Conservation (phyloP, 2,797 vertebrate genomes). For the Simalia tracyae region DNA sequence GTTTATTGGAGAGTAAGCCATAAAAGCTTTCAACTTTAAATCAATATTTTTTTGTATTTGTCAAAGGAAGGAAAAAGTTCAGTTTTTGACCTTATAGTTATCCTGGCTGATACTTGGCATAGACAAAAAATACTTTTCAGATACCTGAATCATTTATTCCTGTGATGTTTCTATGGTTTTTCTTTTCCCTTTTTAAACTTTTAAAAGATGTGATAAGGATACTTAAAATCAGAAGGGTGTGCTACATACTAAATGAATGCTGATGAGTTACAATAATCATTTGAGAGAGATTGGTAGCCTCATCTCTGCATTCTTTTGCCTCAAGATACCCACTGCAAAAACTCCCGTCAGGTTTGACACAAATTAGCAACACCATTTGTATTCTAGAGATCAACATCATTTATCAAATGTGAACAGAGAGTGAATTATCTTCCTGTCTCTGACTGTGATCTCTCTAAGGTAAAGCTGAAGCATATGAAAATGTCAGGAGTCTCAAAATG, state of each 20-base stretch:
- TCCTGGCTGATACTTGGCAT: neutral
- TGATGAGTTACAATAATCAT: neutral
- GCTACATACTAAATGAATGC: neutral
- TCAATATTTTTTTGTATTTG: neutral
- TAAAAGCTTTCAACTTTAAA: neutral
- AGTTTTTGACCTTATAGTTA: neutral
- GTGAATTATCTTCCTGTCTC: neutral
- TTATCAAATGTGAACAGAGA: conserved; percentile 22
- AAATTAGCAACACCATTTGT: conserved; percentile 26
- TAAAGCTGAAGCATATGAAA: conserved; percentile 31
- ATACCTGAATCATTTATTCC: neutral
- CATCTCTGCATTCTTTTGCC: neutral
- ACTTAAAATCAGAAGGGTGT: neutral
- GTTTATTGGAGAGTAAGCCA: neutral
- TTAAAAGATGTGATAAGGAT: neutral
- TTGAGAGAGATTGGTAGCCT: neutral
- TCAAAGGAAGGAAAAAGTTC: neutral
- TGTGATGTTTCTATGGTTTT: neutral
- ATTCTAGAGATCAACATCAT: conserved; percentile 33
- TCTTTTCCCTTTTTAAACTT: neutral
- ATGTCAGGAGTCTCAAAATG: conserved; percentile 21
- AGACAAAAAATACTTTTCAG: neutral
- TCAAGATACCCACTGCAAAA: conserved; percentile 1
- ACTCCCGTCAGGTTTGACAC: conserved; percentile 16
- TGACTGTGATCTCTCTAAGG: conserved; percentile 15